Evolutionary conservation across 2,888 invertebrate genomes (phyloP).

Genomic region (Zonitis immaculata): DNA sequence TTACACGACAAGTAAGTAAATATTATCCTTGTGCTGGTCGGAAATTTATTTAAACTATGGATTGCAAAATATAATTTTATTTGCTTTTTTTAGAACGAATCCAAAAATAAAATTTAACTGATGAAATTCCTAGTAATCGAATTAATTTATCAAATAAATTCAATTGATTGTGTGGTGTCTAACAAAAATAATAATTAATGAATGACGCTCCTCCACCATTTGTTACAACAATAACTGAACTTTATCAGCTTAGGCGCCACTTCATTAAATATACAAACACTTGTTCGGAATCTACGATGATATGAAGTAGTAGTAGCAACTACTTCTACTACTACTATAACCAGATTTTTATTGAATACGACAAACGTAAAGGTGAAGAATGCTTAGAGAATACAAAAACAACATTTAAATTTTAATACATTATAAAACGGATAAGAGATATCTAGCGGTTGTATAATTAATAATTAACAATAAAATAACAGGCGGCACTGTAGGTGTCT

Average conservation of each 20-base stretch:
- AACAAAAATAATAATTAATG: not conserved
- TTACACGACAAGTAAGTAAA: not conserved
- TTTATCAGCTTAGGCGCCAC: conserved; percentile 20
- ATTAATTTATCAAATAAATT: no score
- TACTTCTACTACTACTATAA: no score
- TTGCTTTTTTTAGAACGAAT: no score
- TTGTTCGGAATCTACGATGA: conserved; percentile 13
- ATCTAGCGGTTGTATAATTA: not conserved
- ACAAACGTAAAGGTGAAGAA: conserved; percentile 6
- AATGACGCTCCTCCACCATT: not conserved
- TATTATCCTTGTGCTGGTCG: not conserved
- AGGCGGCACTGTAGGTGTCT: not conserved
- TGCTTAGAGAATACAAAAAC: not conserved
- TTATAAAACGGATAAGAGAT: not conserved
- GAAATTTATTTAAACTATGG: conserved; percentile 10
- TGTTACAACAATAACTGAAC: not conserved
- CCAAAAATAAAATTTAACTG: no score
- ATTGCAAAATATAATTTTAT: no score
- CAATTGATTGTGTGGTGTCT: no score
- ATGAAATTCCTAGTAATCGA: no score
- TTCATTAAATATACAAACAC: conserved; percentile 25
- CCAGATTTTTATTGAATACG: conserved; percentile 11
- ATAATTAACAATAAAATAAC: not conserved
- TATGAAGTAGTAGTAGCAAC: conserved; percentile 4
- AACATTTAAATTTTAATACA: not conserved